These are phyloP conservation scores for Balaenoptera acutorostrata DNA, from an alignment of 2,113 vertebrate genomes.

Conservation along the genomic window DNA sequence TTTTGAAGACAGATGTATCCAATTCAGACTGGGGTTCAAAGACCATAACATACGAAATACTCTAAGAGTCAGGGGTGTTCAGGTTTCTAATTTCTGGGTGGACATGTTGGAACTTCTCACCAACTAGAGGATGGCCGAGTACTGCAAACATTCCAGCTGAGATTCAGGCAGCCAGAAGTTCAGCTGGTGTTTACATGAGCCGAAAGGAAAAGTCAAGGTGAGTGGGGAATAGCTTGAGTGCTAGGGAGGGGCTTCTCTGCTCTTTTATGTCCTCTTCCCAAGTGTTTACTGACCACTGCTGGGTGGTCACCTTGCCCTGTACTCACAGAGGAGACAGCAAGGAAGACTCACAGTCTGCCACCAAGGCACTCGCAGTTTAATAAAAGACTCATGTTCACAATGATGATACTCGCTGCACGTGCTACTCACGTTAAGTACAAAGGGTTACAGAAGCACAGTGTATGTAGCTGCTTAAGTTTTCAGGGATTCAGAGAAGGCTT, in stretches of 20 bases:
- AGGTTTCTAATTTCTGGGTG: slow-evolving; percentile 41
- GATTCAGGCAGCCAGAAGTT: neutral
- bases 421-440: too few relatives aligned
- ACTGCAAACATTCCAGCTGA: neutral
- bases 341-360: neutral
- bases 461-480: neutral
- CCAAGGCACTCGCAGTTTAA: neutral
- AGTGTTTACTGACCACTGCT: neutral
- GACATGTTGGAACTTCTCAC: neutral
- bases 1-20: slow-evolving; percentile 41
- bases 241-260: neutral
- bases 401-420: accelerated
- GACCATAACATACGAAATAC: neutral
- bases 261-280: neutral
- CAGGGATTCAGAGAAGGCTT: neutral
- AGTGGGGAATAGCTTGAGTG: neutral
- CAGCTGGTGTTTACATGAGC: accelerated
- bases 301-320: too few relatives aligned
- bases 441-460: neutral
- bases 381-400: neutral
- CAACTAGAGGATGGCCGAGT: neutral
- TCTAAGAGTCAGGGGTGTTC: neutral
- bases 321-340: neutral
- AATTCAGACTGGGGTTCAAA: slow-evolving; percentile 26
- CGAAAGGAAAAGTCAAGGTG: neutral